Evolutionary conservation across 2,888 invertebrate genomes (phyloP).

Genomic region (Rhamphomyia laevipes): DNA sequence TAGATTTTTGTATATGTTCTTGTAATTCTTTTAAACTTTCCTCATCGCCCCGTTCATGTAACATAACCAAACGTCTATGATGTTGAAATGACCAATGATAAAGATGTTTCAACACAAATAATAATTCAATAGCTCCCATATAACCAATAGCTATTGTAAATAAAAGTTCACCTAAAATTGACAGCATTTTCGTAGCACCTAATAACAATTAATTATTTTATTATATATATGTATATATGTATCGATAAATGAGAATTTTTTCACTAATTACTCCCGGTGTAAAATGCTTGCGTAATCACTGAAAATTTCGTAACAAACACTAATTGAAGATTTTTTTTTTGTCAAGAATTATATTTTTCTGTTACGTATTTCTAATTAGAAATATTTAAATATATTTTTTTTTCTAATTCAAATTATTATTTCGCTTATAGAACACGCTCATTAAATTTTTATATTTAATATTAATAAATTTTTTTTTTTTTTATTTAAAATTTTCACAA

Average conservation of each 20-base stretch:
- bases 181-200: conserved; percentile 15
- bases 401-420: not conserved
- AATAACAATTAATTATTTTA: too few species aligned
- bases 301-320: not conserved
- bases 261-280: too few species aligned
- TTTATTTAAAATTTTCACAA: conserved; percentile 3
- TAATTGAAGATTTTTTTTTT: not conserved
- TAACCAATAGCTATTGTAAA: conserved; percentile 63
- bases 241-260: too few species aligned
- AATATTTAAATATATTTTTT: too few species aligned
- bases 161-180: conserved; percentile 58
- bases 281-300: not conserved
- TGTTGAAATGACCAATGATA: conserved; percentile 33
- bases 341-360: too few species aligned
- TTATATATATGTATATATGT: too few species aligned
- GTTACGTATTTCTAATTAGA: too few species aligned
- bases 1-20: conserved; percentile 24
- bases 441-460: too few species aligned
- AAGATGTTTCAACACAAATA: conserved; percentile 31
- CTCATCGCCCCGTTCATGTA: conserved; percentile 13
- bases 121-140: conserved; percentile 56
- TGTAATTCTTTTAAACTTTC: conserved; percentile 22
- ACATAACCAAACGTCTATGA: conserved; percentile 6
- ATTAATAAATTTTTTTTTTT: not conserved
- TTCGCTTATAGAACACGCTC: too few species aligned